Evolutionary conservation across 2,888 invertebrate species (phyloP), one percentile per base, ranked within the genome.

Genomic region (Pseudoips prasinana): DNA sequence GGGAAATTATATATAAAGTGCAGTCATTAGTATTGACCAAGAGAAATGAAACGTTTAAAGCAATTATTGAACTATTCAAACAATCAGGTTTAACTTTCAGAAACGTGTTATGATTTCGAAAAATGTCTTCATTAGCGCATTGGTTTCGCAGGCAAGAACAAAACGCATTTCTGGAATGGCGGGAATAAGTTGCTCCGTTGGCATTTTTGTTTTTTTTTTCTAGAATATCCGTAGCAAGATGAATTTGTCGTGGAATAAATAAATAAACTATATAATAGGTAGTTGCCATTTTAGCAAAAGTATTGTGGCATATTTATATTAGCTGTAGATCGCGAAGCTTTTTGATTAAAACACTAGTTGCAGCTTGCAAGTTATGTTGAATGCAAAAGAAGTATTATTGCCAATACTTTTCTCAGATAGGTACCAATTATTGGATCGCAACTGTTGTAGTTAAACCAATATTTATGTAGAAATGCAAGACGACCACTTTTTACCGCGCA

Each of bases 391-490:
- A 58, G 33, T 40, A 26, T 29, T 36, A 46, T 46, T 34, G 50
- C 36, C 39, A 42, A 54, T 55, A 61, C 56, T n/a, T n/a, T 54
- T 56, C 55, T 54, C 41, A 52, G 51, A 57, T n/a, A n/a, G n/a
- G n/a, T 51, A 48, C 46, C 52, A 51, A 62, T 57, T 54, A 58
- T 45, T 53, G 48, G 54, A 61, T 59, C 42, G n/a, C n/a, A n/a
- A n/a, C n/a, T n/a, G n/a, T n/a, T n/a, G 57, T 60, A 63, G 63
- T 69, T 70, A 60, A 64, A 62, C 53, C 59, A 68, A 73, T 69
- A 74, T 77, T 76, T 78, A 76, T 76, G 75, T 73, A 73, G 68
- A 78, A 76, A 78, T 74, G 72, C 59, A 64, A 77, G 68, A 63
- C 62, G 54, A 61, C 64, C 50, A 72, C 63, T 82, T 83, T 80